These are phyloP conservation scores for Henricia sp. DNA, from an alignment of 53 echinoderm and acorn worm genomes.

Conservation along the genomic window DNA sequence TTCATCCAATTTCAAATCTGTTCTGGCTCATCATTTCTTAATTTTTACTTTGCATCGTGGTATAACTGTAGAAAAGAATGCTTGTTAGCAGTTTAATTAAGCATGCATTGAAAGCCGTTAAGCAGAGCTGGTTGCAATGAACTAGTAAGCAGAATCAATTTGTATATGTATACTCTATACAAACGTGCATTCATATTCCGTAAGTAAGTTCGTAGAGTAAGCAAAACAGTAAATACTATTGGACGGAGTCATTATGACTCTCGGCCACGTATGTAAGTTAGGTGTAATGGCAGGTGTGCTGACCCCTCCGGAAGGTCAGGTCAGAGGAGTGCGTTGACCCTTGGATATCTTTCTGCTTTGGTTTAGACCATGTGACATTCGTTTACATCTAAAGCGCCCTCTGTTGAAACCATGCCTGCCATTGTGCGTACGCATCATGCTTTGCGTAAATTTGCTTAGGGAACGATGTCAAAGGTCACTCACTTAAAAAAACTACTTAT, in stretches of 20 bases:
- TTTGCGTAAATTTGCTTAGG: no score
- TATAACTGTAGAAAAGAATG: slow-evolving; percentile 1
- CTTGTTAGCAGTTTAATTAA: slow-evolving; percentile 5
- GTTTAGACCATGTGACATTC: background rate
- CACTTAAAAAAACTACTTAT: no score
- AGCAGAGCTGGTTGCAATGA: slow-evolving; percentile 20
- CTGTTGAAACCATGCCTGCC: no score
- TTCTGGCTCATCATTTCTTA: background rate
- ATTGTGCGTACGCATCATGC: no score
- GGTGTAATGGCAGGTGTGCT: slow-evolving; percentile 13
- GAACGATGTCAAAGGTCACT: no score
- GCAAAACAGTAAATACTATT: slow-evolving; percentile 23
- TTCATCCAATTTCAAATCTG: no score
- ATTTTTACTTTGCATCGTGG: background rate
- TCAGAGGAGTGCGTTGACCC: slow-evolving; percentile 25
- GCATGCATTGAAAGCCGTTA: slow-evolving; percentile 27
- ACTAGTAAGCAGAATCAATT: slow-evolving; percentile 2
- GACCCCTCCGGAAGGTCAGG: slow-evolving; percentile 1
- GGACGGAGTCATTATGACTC: slow-evolving; percentile 13
- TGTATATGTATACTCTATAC: slow-evolving; percentile 33
- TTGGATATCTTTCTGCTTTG: slow-evolving; percentile 3
- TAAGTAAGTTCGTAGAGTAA: slow-evolving; percentile 29
- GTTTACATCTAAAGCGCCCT: no score
- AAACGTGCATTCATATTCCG: slow-evolving; percentile 32
- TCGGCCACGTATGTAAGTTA: slow-evolving; percentile 1